Evolutionary conservation across 2,888 invertebrate genomes (phyloP).

Genomic region (Tenthredo notha): DNA sequence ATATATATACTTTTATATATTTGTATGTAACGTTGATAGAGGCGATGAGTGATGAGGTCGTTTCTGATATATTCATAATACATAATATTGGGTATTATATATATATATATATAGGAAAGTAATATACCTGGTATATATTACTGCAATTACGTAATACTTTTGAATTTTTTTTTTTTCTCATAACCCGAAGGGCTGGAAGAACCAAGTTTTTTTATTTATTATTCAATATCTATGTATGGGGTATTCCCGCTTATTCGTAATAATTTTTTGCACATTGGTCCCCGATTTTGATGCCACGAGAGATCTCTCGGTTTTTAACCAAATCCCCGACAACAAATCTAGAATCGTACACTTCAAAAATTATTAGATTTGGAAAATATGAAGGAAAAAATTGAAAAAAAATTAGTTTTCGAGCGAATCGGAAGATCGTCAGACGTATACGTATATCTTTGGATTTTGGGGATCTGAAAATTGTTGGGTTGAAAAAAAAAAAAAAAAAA

Average conservation of each 20-base stretch:
- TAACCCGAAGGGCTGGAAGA: neutral
- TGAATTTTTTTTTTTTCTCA: neutral
- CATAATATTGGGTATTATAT: neutral
- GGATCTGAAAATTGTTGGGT: neutral
- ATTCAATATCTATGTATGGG: neutral
- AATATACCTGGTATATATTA: neutral
- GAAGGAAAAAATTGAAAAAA: too few species aligned
- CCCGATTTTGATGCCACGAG: too few species aligned
- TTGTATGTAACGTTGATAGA: neutral
- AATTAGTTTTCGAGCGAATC: too few species aligned
- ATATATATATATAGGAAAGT: neutral
- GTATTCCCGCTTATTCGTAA: too few species aligned
- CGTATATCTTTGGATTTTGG: too few species aligned
- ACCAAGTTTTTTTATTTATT: neutral
- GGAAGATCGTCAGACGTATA: too few species aligned
- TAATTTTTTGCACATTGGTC: too few species aligned
- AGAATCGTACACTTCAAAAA: too few species aligned
- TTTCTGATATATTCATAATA: slow-evolving; percentile 6
- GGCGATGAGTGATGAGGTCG: slow-evolving; percentile 1
- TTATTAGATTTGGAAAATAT: too few species aligned
- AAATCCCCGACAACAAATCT: too few species aligned
- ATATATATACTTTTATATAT: neutral
- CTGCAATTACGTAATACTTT: neutral
- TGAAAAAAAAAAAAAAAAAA: neutral
- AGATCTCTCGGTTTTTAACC: too few species aligned